phyloP scores from a whole-genome alignment of 2,888 invertebrate species.

The Andrena marginata region DNA sequence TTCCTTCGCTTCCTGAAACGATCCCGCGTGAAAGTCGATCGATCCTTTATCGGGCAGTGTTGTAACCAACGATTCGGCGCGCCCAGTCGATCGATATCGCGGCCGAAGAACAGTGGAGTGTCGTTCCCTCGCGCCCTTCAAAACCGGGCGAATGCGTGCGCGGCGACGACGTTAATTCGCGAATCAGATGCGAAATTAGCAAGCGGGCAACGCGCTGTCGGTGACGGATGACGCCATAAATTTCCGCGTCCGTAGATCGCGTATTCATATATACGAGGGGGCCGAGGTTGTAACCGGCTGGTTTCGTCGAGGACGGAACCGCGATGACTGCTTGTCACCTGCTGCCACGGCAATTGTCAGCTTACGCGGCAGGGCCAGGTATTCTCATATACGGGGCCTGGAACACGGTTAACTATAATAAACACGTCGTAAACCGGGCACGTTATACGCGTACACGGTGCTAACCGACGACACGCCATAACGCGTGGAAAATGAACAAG shows the following conservation, averaged over 20 bases:
- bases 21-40: neutral
- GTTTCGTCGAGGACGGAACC: constrained; percentile 55
- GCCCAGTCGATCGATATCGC: neutral
- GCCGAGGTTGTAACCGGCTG: constrained; percentile 48
- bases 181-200: constrained; percentile 72
- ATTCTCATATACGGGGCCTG: constrained; percentile 49
- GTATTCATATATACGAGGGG: constrained; percentile 45
- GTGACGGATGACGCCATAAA: constrained; percentile 76
- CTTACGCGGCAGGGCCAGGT: constrained; percentile 61
- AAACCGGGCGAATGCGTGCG: neutral
- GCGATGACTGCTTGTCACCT: constrained; percentile 72
- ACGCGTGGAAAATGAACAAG: constrained; percentile 41
- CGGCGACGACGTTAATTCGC: constrained; percentile 65
- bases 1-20: neutral
- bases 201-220: constrained; percentile 46
- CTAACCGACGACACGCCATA: constrained; percentile 42
- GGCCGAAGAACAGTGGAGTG: constrained; percentile 20
- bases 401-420: constrained; percentile 70
- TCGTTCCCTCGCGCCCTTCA: neutral
- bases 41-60: neutral
- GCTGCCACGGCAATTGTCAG: constrained; percentile 71
- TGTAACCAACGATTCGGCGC: neutral
- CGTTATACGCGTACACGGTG: constrained; percentile 57
- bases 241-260: constrained; percentile 56
- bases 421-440: constrained; percentile 72